A percentile compares a stretch with the other conserved stretches of the same genome.
phyloP scores from a whole-genome alignment of 1,140 invertebrate species.

The Sitobion miscanthi region DNA sequence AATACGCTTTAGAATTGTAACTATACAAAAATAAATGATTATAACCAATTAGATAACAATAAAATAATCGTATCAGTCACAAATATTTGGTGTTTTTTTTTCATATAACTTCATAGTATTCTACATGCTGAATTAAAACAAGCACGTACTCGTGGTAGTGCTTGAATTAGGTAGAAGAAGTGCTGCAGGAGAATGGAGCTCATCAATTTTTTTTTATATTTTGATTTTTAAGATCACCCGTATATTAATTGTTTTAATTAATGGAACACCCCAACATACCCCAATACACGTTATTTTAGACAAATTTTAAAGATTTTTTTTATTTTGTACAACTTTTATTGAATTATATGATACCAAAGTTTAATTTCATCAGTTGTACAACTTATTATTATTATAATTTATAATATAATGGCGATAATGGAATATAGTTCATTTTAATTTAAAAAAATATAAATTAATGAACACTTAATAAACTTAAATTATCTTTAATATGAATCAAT shows the following conservation, averaged over 20 bases:
- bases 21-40: conserved; percentile 9
- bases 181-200: not conserved
- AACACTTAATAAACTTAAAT: too few species aligned
- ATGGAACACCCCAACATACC: not conserved
- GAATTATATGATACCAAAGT: too few species aligned
- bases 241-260: not conserved
- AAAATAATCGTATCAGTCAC: not conserved
- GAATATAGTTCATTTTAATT: not conserved
- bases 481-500: too few species aligned
- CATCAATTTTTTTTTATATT: not conserved
- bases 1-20: not conserved
- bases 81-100: not conserved
- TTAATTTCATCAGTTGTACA: not conserved
- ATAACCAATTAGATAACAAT: conserved; percentile 21
- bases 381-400: not conserved
- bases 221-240: not conserved
- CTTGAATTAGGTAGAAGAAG: not conserved
- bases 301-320: too few species aligned
- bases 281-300: too few species aligned
- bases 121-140: not conserved
- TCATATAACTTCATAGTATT: not conserved
- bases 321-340: too few species aligned
- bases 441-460: not conserved
- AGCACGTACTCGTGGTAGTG: not conserved
- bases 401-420: too few species aligned